Evolutionary conservation across 2,888 invertebrate species (phyloP).

Genomic region (Thysanoteuthis rhombus): DNA sequence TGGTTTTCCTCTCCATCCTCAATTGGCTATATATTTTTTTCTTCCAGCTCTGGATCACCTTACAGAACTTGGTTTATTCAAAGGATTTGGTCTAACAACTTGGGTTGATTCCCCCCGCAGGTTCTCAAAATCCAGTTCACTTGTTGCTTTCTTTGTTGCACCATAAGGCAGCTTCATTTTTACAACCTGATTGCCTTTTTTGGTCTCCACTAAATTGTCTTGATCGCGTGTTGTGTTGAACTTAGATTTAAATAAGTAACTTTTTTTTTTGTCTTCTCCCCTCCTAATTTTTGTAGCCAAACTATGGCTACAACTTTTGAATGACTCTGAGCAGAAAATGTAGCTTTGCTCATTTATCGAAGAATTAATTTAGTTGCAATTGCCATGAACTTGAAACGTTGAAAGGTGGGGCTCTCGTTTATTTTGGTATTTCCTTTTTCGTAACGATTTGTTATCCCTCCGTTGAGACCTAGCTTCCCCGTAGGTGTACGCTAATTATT

Average conservation of each 20-base stretch:
- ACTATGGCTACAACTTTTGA: not conserved
- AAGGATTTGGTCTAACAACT: not conserved
- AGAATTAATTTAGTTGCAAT: not conserved
- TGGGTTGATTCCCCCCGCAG: not conserved
- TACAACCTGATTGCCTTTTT: not conserved
- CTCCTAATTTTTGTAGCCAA: not conserved
- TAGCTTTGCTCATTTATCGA: not conserved
- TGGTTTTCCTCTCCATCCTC: not conserved
- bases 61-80: too few species aligned
- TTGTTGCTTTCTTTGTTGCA: not conserved
- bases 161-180: not conserved
- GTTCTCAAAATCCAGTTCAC: not conserved
- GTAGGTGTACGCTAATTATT: not conserved
- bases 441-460: not conserved
- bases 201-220: constrained; percentile 1
- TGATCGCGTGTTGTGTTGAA: not conserved
- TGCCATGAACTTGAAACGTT: not conserved
- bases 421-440: not conserved
- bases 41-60: not conserved
- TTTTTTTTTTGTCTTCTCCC: not conserved
- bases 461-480: not conserved
- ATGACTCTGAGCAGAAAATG: not conserved
- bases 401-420: not conserved
- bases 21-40: not conserved
- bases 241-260: not conserved